Evolutionary conservation across 1,140 invertebrate genomes (phyloP).

Genomic region (Coptotermes formosanus): DNA sequence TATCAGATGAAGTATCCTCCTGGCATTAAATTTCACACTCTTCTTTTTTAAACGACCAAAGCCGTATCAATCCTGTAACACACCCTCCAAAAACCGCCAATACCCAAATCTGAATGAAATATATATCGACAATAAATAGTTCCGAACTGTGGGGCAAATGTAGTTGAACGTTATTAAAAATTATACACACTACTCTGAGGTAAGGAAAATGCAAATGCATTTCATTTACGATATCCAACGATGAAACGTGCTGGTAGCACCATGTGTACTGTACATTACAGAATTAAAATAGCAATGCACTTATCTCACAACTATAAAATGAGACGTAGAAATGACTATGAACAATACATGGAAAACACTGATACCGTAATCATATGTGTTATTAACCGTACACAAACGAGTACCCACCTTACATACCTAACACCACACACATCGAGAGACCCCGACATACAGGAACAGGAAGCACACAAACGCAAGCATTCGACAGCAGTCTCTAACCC

Average conservation of each 20-base stretch:
- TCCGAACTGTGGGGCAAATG: too few species aligned
- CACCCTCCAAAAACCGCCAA: not conserved
- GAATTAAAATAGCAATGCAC: not conserved
- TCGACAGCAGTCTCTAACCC: not conserved
- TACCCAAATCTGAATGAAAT: conserved; percentile 12
- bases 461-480: not conserved
- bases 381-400: not conserved
- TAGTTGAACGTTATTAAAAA: not conserved
- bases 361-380: not conserved
- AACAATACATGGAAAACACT: not conserved
- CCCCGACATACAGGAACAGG: not conserved
- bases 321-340: not conserved
- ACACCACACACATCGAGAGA: not conserved
- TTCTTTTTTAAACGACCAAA: not conserved
- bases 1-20: not conserved
- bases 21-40: not conserved
- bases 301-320: not conserved
- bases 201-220: too few species aligned
- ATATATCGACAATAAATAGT: not conserved
- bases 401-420: not conserved
- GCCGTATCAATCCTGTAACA: not conserved
- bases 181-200: not conserved
- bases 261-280: not conserved
- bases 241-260: too few species aligned
- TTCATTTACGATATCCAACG: not conserved